These are phyloP conservation scores for Catharus bicknelli DNA, from an alignment of 2,113 vertebrate species.

Conservation along the genomic window DNA sequence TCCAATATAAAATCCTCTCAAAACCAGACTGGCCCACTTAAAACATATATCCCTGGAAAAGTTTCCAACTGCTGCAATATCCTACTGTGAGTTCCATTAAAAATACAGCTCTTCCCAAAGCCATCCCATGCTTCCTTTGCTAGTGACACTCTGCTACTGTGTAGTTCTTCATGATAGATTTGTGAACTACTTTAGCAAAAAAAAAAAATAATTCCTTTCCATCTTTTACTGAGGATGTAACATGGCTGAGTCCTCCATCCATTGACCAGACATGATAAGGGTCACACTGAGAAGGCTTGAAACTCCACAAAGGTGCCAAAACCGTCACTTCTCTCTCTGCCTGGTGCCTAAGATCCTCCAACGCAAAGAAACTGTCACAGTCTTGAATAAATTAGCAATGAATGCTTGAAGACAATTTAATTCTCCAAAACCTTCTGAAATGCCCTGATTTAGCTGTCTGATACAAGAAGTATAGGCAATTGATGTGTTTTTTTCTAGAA, in stretches of 20 bases:
- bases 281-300: neutral
- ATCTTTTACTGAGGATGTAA: neutral
- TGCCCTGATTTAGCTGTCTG: neutral
- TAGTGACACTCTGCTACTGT: neutral
- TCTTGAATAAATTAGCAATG: neutral
- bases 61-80: slow-evolving; percentile 41
- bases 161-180: neutral
- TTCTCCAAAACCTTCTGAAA: neutral
- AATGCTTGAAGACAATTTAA: neutral
- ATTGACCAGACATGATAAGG: neutral
- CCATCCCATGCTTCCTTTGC: neutral
- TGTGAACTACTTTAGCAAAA: neutral
- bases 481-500: neutral
- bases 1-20: slow-evolving; percentile 42
- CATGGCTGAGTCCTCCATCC: neutral
- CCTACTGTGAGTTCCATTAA: neutral
- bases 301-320: neutral
- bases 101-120: slow-evolving; percentile 46
- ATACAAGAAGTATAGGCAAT: neutral
- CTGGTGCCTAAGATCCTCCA: neutral
- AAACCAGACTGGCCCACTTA: slow-evolving; percentile 43
- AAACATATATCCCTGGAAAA: slow-evolving; percentile 48
- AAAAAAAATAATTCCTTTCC: neutral
- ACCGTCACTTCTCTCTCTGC: neutral
- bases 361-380: neutral